Conservation (phyloP, 2,113 vertebrate genomes). For the Labrus mixtus region DNA sequence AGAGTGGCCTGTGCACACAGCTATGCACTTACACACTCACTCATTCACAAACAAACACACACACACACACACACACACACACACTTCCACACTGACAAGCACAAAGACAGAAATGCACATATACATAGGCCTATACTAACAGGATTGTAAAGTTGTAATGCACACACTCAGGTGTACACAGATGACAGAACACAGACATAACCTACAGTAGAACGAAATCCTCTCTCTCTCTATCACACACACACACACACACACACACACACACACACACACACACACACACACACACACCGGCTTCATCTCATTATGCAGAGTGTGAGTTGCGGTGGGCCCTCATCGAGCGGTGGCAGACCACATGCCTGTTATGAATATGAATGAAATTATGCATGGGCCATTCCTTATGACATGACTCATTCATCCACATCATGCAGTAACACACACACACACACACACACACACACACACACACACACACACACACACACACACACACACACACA, state of each 20-base stretch:
- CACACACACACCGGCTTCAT: constrained; percentile 45
- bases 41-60: background rate
- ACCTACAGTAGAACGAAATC: constrained; percentile 31
- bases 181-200: constrained; percentile 43
- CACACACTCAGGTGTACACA: constrained; percentile 6
- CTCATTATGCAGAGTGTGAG: constrained; percentile 77
- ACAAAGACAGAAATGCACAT: background rate
- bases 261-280: constrained; percentile 30
- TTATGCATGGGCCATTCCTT: constrained; percentile 80
- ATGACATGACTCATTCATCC: constrained; percentile 80
- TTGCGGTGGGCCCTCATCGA: constrained; percentile 70
- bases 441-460: background rate
- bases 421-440: constrained; percentile 56
- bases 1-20: constrained; percentile 14
- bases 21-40: background rate
- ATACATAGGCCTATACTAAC: background rate
- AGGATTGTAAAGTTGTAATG: background rate
- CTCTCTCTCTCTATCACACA: constrained; percentile 7
- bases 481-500: constrained; percentile 8
- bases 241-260: constrained; percentile 35
- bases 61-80: background rate
- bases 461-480: background rate
- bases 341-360: constrained; percentile 72
- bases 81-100: background rate
- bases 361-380: constrained; percentile 83